A percentile compares a stretch with the other conserved stretches of the same genome.
These are phyloP conservation scores for Chloropsis cyanopogon DNA, from an alignment of 2,113 vertebrate genomes.

Conservation along the genomic window DNA sequence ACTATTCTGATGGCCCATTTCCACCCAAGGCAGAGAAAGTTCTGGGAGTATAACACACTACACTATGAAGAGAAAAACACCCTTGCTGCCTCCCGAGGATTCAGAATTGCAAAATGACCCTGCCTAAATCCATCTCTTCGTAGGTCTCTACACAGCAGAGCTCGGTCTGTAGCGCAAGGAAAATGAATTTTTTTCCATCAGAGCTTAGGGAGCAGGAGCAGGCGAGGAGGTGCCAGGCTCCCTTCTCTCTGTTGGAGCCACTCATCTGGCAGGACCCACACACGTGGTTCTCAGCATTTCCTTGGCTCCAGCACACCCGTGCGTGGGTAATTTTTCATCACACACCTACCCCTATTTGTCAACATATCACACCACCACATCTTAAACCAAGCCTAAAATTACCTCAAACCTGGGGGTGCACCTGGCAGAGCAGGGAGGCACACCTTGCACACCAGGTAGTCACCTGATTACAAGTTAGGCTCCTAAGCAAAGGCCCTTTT, in stretches of 20 bases:
- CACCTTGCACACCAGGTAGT: not conserved
- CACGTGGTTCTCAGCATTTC: not conserved
- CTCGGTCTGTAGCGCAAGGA: not conserved
- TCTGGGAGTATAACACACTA: not conserved
- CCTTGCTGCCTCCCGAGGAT: not conserved
- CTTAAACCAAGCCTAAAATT: not conserved
- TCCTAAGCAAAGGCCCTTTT: not conserved
- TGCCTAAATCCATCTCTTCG: not conserved
- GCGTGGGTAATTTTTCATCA: not conserved
- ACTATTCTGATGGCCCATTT: not conserved
- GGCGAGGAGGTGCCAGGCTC: not conserved
- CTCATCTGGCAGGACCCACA: not conserved
- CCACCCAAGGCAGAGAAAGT: not conserved
- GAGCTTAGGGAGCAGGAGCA: not conserved
- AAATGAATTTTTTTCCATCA: not conserved
- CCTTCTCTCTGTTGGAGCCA: not conserved
- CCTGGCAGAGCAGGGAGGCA: not conserved
- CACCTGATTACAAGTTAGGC: not conserved
- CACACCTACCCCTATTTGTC: not conserved
- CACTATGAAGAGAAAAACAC: not conserved
- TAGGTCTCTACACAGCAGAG: accelerated
- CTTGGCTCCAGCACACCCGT: not conserved
- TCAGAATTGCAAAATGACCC: not conserved
- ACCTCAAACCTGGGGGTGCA: not conserved
- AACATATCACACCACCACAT: not conserved